Evolutionary conservation across 35 echinoderm and acorn worm species (phyloP).

Genomic region (Chiridota heheva): DNA sequence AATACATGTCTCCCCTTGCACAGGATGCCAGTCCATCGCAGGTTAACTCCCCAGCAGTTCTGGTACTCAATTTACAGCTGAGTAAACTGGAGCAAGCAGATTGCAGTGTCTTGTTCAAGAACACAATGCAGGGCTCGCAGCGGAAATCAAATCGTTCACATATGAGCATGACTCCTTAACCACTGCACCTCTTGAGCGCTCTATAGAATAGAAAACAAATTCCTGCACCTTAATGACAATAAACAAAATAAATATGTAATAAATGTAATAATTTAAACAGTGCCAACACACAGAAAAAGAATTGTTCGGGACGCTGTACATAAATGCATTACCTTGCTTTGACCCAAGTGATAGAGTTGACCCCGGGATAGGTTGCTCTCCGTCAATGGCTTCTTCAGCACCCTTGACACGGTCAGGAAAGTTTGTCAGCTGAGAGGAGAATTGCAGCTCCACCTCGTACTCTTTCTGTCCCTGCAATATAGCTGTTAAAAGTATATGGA

Average conservation of each 20-base stretch:
- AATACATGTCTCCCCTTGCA: no score
- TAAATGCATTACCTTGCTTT: slow-evolving; percentile 23
- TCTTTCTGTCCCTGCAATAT: slow-evolving; percentile 96
- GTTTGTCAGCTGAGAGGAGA: slow-evolving; percentile 74
- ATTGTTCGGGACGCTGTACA: neutral
- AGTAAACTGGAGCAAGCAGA: no score
- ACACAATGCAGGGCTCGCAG: no score
- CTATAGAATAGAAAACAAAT: neutral
- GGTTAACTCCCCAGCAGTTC: no score
- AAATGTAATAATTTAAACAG: neutral
- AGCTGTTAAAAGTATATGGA: slow-evolving; percentile 41
- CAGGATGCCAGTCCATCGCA: no score
- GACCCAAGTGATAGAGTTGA: slow-evolving; percentile 48
- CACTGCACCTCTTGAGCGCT: no score
- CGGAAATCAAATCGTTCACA: no score
- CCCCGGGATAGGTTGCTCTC: slow-evolving; percentile 83
- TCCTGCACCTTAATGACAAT: neutral
- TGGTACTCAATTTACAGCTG: no score
- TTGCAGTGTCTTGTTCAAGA: no score
- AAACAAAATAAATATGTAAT: neutral
- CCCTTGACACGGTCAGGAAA: slow-evolving; percentile 79
- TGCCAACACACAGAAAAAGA: no score
- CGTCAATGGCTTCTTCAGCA: slow-evolving; percentile 83
- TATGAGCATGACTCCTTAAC: no score
- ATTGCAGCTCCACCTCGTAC: slow-evolving; percentile 96